Percentiles rank a stretch among this genome's conserved stretches.
These are phyloP conservation scores for Otus sunia DNA, from an alignment of 2,113 vertebrate genomes.

Conservation along the genomic window DNA sequence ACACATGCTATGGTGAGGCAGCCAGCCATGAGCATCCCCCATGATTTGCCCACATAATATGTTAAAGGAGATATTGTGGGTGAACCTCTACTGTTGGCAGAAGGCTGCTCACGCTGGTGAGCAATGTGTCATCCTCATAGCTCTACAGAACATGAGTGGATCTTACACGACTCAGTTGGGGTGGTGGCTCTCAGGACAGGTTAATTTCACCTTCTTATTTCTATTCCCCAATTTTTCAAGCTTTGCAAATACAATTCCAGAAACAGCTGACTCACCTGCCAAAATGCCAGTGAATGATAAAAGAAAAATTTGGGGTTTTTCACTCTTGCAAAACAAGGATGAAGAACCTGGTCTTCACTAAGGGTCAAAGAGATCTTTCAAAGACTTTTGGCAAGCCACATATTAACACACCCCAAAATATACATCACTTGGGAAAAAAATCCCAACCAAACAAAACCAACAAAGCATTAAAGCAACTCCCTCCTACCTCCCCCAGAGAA, in stretches of 20 bases:
- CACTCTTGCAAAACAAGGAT: neutral
- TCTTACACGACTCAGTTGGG: neutral
- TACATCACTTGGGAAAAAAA: neutral
- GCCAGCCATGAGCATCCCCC: neutral
- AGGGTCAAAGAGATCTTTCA: neutral
- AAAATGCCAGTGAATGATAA: neutral
- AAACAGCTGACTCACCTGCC: neutral
- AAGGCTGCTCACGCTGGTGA: neutral
- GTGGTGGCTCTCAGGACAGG: neutral
- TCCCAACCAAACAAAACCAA: neutral
- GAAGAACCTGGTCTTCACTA: neutral
- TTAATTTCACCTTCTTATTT: neutral
- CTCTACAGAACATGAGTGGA: neutral
- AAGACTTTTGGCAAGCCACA: neutral
- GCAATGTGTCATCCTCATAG: neutral
- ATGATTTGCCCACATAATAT: neutral
- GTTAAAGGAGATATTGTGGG: neutral
- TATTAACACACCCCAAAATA: neutral
- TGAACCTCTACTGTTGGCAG: neutral
- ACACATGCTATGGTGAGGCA: neutral
- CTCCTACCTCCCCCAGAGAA: neutral
- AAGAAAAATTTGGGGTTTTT: neutral
- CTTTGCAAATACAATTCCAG: neutral
- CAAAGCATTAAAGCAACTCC: neutral
- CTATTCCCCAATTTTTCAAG: neutral